Base-by-base conservation (phyloP, 2,888 invertebrate species). In the Mesochorus sp. region DNA sequence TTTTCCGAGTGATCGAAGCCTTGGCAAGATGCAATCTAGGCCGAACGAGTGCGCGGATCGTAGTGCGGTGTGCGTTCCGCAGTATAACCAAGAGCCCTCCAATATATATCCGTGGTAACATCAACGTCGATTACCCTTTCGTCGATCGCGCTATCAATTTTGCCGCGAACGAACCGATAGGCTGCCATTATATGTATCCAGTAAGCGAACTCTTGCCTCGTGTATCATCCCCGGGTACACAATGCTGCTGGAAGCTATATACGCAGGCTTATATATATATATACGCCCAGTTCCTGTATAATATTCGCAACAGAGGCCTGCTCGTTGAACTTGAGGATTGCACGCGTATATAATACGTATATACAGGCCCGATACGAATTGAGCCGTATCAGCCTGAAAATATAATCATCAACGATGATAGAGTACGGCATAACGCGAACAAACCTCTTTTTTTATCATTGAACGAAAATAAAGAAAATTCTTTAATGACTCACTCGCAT, bases 131-230 rank as follows among this genome's bases (percentile, higher is more conserved):
- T 88, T 86, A 88, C 83, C 84, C 87, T 88, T 87, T 88, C 87
- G 85, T 86, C 85, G 85, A 83, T 84, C 81, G 83, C 82, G 82
- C 86, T 81, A 89, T 89, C 88, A 85, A 89, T 89, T 87, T 87
- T 84, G 81, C 77, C 75, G 80, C 74, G 66, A 81, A 86, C 86
- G n/a, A 84, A 77, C 83, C 84, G 87, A 87, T 87, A 87, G 84
- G 80, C 83, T 82, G 83, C 81, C 83, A 85, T 86, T 85, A 83
- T 83, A n/a, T n/a, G n/a, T n/a, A 83, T 84, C 84, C 51, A 76
- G 76, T 72, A 79, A 72, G 68, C 62, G 57, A 76, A 76, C 64
- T 76, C 57, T 72, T 53, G 72, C 47, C 51, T 76, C 61, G 64
- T 75, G 61, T 72, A 76, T 76, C 67, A 64, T 68, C 53, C 17